Evolutionary conservation across 2,113 vertebrate species (phyloP).

Genomic region (Nibea coibor): DNA sequence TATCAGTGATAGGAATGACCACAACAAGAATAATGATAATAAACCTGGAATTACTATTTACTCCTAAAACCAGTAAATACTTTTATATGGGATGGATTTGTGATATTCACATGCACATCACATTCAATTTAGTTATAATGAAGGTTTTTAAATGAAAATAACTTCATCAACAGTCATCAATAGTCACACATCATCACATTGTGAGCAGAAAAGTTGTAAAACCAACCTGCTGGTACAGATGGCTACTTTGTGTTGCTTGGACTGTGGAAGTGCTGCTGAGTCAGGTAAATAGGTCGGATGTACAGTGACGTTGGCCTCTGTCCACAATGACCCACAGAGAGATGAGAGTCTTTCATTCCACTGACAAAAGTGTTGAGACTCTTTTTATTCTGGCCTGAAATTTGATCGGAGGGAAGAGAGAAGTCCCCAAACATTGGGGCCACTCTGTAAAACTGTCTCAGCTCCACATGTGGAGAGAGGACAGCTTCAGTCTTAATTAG

Average conservation of each 20-base stretch:
- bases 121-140: not conserved
- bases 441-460: slow-evolving; percentile 47
- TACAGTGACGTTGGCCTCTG: slow-evolving; percentile 61
- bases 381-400: slow-evolving; percentile 80
- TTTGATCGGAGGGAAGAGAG: slow-evolving; percentile 72
- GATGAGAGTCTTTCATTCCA: slow-evolving; percentile 79
- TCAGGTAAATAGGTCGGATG: slow-evolving; percentile 76
- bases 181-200: not conserved
- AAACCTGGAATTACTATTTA: not conserved
- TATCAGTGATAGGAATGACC: not conserved
- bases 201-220: not conserved
- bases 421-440: slow-evolving; percentile 70
- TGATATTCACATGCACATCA: not conserved
- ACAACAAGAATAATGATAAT: too few relatives aligned
- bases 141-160: not conserved
- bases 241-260: slow-evolving; percentile 37
- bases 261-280: slow-evolving; percentile 59
- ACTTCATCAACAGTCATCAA: not conserved
- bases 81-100: not conserved
- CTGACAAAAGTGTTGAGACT: slow-evolving; percentile 80
- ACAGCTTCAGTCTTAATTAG: slow-evolving; percentile 1
- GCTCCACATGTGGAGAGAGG: slow-evolving; percentile 29
- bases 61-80: too few relatives aligned
- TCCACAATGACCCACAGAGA: slow-evolving; percentile 77
- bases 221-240: slow-evolving; percentile 34